Percentiles rank a stretch among this genome's conserved stretches.
Evolutionary conservation across 2,113 vertebrate genomes (phyloP).

Genomic region (Hyperopisus bebe): DNA sequence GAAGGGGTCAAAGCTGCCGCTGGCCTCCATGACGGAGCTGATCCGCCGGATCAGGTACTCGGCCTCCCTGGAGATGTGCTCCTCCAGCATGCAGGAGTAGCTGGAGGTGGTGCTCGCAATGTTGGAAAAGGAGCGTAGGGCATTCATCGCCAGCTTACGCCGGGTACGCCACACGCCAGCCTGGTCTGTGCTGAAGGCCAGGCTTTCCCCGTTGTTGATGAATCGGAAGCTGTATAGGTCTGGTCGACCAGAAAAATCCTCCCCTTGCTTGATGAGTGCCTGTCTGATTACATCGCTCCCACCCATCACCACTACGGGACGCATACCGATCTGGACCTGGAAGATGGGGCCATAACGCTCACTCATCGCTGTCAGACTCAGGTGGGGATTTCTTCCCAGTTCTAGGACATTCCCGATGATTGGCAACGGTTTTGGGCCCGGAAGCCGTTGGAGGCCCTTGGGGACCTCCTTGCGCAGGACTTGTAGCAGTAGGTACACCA

Average conservation of each 20-base stretch:
- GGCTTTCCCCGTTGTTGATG: constrained; percentile 57
- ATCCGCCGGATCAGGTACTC: constrained; percentile 58
- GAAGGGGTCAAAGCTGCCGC: constrained; percentile 69
- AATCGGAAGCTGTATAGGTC: constrained; percentile 62
- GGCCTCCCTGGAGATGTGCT: constrained; percentile 69
- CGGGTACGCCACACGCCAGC: constrained; percentile 59
- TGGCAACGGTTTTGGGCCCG: constrained; percentile 71
- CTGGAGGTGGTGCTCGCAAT: constrained; percentile 40
- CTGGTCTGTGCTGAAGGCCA: constrained; percentile 64
- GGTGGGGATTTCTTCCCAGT: constrained; percentile 64
- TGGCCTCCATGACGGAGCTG: constrained; percentile 47
- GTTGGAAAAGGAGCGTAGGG: constrained; percentile 62
- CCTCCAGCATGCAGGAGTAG: constrained; percentile 61
- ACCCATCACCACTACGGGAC: constrained; percentile 77
- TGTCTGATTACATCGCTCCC: constrained; percentile 68
- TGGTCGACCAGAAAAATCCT: constrained; percentile 78
- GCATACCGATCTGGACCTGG: constrained; percentile 74
- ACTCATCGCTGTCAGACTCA: constrained; percentile 70
- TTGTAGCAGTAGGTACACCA: constrained; percentile 61
- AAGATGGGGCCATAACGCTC: constrained; percentile 69
- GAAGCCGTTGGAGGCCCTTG: constrained; percentile 64
- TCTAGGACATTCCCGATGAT: constrained; percentile 72
- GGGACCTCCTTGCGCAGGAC: constrained; percentile 50
- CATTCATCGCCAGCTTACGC: constrained; percentile 64
- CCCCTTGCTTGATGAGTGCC: constrained; percentile 76